Conservation (phyloP, 2,113 vertebrate genomes). For the Symphodus melops region DNA sequence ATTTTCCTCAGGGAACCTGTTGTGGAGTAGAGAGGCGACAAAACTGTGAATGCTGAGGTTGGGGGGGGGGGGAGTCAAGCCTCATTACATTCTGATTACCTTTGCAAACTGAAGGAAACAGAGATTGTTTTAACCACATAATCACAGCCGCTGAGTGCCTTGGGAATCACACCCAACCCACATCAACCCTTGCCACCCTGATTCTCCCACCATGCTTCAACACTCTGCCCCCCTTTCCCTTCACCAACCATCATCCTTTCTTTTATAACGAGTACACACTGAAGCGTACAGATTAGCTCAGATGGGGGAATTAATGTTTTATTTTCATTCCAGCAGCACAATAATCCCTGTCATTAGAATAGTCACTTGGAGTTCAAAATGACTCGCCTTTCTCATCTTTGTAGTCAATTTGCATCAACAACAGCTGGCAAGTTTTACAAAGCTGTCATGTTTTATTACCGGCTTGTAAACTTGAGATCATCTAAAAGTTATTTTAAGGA, state of each 20-base stretch:
- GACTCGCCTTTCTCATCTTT: conserved; percentile 76
- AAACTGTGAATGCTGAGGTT: conserved; percentile 78
- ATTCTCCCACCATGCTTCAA: conserved; percentile 9
- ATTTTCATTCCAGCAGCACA: conserved; percentile 86
- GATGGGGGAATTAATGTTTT: conserved; percentile 86
- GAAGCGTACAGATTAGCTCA: conserved; percentile 85
- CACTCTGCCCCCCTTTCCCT: neutral
- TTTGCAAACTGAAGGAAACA: conserved; percentile 89
- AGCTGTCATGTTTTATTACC: conserved; percentile 75
- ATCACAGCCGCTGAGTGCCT: conserved; percentile 81
- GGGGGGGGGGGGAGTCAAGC: conserved; percentile 88
- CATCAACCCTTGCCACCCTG: conserved; percentile 38
- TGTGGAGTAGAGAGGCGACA: conserved; percentile 80
- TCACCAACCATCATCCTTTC: conserved; percentile 32
- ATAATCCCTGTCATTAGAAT: conserved; percentile 88
- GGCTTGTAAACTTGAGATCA: conserved; percentile 53
- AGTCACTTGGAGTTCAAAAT: conserved; percentile 87
- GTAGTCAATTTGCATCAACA: conserved; percentile 73
- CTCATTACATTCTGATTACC: conserved; percentile 97
- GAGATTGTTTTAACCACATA: conserved; percentile 81
- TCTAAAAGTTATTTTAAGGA: conserved; percentile 57
- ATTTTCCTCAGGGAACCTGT: conserved; percentile 88
- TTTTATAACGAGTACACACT: conserved; percentile 87
- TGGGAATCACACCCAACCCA: conserved; percentile 85
- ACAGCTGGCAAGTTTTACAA: conserved; percentile 80